Evolutionary conservation across 1,140 invertebrate species (phyloP), one percentile per base, ranked within the genome.

Genomic region (Agrilus planipennis): DNA sequence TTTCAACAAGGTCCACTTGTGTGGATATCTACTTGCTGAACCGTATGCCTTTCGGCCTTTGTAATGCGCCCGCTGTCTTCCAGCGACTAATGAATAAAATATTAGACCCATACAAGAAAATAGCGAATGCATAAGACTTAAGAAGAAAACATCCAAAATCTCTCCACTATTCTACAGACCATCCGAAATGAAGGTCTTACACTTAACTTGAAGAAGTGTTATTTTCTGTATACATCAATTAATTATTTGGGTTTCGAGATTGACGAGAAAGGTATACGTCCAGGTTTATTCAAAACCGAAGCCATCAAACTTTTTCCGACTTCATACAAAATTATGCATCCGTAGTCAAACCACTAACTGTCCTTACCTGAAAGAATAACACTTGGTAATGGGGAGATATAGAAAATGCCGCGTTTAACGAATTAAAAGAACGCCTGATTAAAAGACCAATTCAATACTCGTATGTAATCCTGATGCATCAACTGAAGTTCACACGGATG

Each of bases 21-120:
- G n/a, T n/a, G n/a, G n/a, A n/a, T n/a, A n/a, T n/a, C n/a, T n/a
- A n/a, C n/a, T n/a, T n/a, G n/a, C n/a, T n/a, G n/a, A n/a, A n/a
- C n/a, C n/a, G 50, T 35, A 48, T 66, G 39, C 65, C 65, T 10
- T 67, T 63, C 49, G 66, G 67, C n/a, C 38, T 70, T 2, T 47
- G 40, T 12, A 65, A 61, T 41, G 51, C 61, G 0, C 57, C 65
- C 0, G 40, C 54, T 2, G 27, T 39, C 5, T 37, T 47, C 21
- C 23, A 27, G 12, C 7, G 23, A 27, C 12, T 27, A n/a, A n/a
- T n/a, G n/a, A n/a, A n/a, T 27, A 27, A n/a, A n/a, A n/a, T n/a
- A n/a, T n/a, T n/a, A n/a, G n/a, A n/a, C n/a, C n/a, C n/a, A n/a
- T n/a, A n/a, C n/a, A n/a, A n/a, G n/a, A n/a, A n/a, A n/a, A n/a